Conservation (phyloP, 2,113 vertebrate genomes). For the Cinclus mexicanus region DNA sequence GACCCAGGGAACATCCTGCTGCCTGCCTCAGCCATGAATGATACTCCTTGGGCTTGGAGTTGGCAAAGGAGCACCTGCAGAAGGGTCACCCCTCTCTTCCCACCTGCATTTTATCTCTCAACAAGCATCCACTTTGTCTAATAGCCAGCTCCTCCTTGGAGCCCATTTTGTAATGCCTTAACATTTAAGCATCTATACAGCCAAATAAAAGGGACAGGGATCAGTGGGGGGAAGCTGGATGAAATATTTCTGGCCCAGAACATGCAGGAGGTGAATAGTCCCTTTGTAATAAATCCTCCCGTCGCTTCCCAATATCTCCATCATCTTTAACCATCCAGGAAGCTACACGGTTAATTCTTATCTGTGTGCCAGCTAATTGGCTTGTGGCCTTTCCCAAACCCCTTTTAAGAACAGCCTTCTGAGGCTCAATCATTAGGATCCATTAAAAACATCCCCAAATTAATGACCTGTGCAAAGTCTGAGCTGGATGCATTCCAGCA, state of each 20-base stretch:
- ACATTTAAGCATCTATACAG: not conserved
- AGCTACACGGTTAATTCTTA: slow-evolving; percentile 47
- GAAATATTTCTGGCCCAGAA: not conserved
- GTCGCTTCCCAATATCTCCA: not conserved
- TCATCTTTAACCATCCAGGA: slow-evolving; percentile 14
- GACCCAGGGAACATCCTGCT: not conserved
- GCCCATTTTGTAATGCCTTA: not conserved
- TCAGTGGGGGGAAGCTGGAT: not conserved
- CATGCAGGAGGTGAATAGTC: not conserved
- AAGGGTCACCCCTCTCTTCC: not conserved
- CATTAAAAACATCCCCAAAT: slow-evolving; percentile 52
- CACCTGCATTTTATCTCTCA: not conserved
- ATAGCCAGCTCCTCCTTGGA: not conserved
- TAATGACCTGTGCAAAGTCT: slow-evolving; percentile 43
- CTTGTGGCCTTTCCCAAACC: not conserved
- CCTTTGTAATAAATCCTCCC: not conserved
- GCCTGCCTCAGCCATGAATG: not conserved
- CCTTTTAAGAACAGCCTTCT: slow-evolving; percentile 46
- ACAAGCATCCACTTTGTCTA: not conserved
- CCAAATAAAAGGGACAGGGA: not conserved
- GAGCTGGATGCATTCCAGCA: slow-evolving; percentile 10
- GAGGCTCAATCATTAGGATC: slow-evolving; percentile 45
- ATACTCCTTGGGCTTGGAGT: not conserved
- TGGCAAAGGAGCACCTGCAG: not conserved
- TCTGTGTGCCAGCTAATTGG: slow-evolving; percentile 44